phyloP scores from a whole-genome alignment of 2,888 invertebrate species.

The Cistogaster globosa region DNA sequence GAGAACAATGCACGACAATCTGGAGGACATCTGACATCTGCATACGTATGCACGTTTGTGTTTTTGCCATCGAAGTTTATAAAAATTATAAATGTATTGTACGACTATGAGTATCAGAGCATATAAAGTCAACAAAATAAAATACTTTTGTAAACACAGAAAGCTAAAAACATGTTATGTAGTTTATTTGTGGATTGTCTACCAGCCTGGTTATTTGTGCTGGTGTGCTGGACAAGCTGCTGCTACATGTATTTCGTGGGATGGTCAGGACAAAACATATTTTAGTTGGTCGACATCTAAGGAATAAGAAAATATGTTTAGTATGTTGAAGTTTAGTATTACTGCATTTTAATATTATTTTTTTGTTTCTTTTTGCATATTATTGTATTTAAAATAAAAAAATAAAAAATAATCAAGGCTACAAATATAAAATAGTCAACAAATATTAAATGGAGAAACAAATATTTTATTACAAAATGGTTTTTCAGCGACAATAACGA shows the following conservation, averaged over 20 bases:
- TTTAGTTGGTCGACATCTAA: slow-evolving; percentile 25
- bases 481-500: too few relatives aligned
- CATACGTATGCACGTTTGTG: background rate
- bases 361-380: slow-evolving; percentile 2
- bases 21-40: background rate
- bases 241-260: slow-evolving; percentile 42
- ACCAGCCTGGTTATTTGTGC: background rate
- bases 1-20: background rate
- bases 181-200: background rate
- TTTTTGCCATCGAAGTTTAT: slow-evolving; percentile 1
- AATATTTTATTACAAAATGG: background rate
- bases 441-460: background rate
- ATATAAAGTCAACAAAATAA: slow-evolving; percentile 57
- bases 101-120: slow-evolving; percentile 51
- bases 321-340: background rate
- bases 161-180: slow-evolving; percentile 6
- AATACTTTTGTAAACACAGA: slow-evolving; percentile 35
- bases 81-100: slow-evolving; percentile 37
- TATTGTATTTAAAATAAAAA: slow-evolving; percentile 7
- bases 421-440: background rate
- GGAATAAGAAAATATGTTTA: slow-evolving; percentile 40
- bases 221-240: slow-evolving; percentile 19
- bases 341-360: slow-evolving; percentile 7
- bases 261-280: slow-evolving; percentile 38
- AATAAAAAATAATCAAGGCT: too few relatives aligned